Percentiles rank a stretch among this genome's conserved stretches.
Evolutionary conservation across 2,113 vertebrate genomes (phyloP).

Genomic region (Syngnathoides biaculeatus): DNA sequence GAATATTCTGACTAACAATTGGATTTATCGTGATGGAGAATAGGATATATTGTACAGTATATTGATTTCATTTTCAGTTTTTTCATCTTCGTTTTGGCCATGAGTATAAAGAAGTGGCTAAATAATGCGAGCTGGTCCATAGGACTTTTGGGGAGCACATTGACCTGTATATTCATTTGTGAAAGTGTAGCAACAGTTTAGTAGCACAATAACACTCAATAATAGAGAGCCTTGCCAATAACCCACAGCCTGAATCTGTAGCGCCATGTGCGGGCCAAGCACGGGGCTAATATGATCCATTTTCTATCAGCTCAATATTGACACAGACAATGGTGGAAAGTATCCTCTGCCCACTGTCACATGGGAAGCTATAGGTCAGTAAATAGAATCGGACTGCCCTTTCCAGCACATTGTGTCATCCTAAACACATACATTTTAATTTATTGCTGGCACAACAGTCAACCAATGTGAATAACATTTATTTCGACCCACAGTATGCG

Average conservation of each 20-base stretch:
- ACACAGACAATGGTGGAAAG: conserved; percentile 41
- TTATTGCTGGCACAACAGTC: conserved; percentile 4
- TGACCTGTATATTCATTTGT: background rate
- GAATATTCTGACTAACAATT: too few species aligned
- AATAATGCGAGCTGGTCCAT: background rate
- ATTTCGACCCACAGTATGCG: conserved; percentile 20
- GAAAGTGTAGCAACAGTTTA: background rate
- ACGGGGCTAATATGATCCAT: conserved; percentile 49
- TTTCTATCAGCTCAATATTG: conserved; percentile 55
- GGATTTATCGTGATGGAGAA: too few species aligned
- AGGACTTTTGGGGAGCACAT: background rate
- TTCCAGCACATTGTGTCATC: background rate
- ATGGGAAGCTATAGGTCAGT: conserved; percentile 33
- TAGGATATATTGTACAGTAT: too few species aligned
- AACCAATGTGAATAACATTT: conserved; percentile 14
- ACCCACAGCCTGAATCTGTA: conserved; percentile 19
- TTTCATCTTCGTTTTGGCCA: background rate
- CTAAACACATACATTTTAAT: conserved; percentile 17
- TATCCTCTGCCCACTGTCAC: conserved; percentile 25
- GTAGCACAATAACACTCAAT: conserved; percentile 31
- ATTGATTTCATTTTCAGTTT: background rate
- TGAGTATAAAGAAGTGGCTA: background rate
- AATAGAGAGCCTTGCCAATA: conserved; percentile 21
- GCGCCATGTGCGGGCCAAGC: conserved; percentile 58
- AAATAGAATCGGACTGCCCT: conserved; percentile 5